These are phyloP conservation scores for Pogonophryne albipinna DNA, from an alignment of 2,797 vertebrate species.

Conservation along the genomic window DNA sequence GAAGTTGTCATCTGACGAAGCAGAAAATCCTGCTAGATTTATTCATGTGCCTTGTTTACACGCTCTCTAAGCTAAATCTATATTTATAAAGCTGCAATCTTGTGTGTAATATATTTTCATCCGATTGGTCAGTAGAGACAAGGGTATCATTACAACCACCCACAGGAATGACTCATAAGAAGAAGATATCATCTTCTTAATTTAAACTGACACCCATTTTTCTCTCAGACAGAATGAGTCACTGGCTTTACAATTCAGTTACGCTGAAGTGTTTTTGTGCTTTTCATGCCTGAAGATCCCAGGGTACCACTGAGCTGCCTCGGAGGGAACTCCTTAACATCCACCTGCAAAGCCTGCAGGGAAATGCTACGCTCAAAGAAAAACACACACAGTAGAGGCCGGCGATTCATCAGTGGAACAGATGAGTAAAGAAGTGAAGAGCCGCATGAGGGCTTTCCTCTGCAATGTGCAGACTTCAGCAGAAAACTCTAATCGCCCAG, in stretches of 20 bases:
- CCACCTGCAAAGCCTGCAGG: conserved; percentile 48
- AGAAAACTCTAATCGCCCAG: not conserved
- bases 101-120: not conserved
- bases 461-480: conserved; percentile 37
- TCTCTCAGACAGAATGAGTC: conserved; percentile 34
- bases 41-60: not conserved
- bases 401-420: conserved; percentile 9
- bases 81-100: conserved; percentile 17
- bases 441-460: conserved; percentile 29
- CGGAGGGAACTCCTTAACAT: conserved; percentile 51
- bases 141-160: conserved; percentile 22
- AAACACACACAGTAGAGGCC: conserved; percentile 26
- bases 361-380: conserved; percentile 33
- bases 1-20: conserved; percentile 18
- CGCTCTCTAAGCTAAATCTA: conserved; percentile 1
- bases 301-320: conserved; percentile 36
- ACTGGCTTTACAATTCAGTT: conserved; percentile 65
- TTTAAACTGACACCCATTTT: conserved; percentile 24
- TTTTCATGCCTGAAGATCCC: conserved; percentile 62
- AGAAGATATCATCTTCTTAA: not conserved
- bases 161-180: conserved; percentile 32
- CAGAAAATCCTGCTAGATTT: not conserved
- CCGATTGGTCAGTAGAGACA: conserved; percentile 11
- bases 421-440: conserved; percentile 9
- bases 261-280: conserved; percentile 58